Conservation (phyloP, 2,113 vertebrate genomes). For the Brienomyrus brachyistius region DNA sequence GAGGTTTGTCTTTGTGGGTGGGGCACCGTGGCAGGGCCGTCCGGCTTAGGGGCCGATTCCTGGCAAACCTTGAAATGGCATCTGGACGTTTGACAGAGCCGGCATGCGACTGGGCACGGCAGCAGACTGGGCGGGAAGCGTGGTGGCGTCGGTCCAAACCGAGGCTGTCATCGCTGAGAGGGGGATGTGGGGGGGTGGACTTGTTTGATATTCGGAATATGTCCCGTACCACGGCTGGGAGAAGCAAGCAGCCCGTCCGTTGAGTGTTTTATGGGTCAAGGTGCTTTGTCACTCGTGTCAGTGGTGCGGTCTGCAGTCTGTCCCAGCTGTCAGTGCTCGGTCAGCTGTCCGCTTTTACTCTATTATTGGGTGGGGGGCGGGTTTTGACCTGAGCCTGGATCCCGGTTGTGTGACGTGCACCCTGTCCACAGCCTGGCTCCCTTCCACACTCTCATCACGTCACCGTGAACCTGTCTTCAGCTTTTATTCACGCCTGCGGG, state of each 20-base stretch:
- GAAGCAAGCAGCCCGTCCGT: neutral
- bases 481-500: neutral
- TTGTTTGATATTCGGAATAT: neutral
- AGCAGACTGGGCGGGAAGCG: neutral
- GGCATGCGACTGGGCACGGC: neutral
- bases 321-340: neutral
- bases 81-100: neutral
- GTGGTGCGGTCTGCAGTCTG: neutral
- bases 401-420: neutral
- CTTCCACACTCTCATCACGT: neutral
- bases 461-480: neutral
- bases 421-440: neutral
- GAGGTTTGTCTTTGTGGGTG: neutral
- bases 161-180: neutral
- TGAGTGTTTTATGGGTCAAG: neutral
- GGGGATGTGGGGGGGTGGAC: neutral
- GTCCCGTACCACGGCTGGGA: neutral
- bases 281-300: neutral
- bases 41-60: neutral
- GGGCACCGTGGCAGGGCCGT: neutral
- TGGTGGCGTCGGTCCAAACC: neutral
- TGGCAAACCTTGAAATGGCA: neutral
- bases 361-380: neutral
- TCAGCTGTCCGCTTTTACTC: neutral
- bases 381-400: neutral